These are phyloP conservation scores for Potamilus streckersoni DNA, from an alignment of 1,140 invertebrate species.

Conservation along the genomic window DNA sequence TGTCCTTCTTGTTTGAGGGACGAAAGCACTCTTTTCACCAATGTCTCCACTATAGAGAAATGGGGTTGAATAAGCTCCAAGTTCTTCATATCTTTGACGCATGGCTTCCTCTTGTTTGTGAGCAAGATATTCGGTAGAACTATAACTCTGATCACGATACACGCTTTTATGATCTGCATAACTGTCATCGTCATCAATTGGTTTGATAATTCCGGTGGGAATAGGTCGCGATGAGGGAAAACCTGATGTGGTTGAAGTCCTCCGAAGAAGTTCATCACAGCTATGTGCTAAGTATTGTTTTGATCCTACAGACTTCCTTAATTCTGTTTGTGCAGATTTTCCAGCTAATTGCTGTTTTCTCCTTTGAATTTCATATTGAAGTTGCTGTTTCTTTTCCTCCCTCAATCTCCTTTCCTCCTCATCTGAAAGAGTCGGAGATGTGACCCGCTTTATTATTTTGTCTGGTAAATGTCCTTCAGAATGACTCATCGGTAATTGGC, in stretches of 20 bases:
- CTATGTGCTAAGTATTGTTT: constrained; percentile 46
- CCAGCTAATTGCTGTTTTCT: constrained; percentile 74
- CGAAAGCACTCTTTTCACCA: constrained; percentile 37
- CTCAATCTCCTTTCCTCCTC: constrained; percentile 46
- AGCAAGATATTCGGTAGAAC: constrained; percentile 64
- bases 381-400: constrained; percentile 75
- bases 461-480: constrained; percentile 42
- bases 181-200: constrained; percentile 53
- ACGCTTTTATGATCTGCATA: constrained; percentile 30
- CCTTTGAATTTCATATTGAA: constrained; percentile 76
- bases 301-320: constrained; percentile 66
- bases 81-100: constrained; percentile 41
- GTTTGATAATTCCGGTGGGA: constrained; percentile 66
- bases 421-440: constrained; percentile 42
- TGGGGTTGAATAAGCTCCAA: constrained; percentile 41
- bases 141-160: constrained; percentile 51
- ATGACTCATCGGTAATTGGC: constrained; percentile 32
- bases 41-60: constrained; percentile 38
- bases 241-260: constrained; percentile 20
- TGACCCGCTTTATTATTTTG: constrained; percentile 19
- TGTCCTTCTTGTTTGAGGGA: constrained; percentile 18
- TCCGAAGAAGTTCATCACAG: constrained; percentile 59
- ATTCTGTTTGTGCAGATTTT: constrained; percentile 70
- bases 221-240: constrained; percentile 55
- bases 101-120: constrained; percentile 57